Base-by-base conservation (phyloP, 2,797 vertebrate genomes). In the Phyllotis vaccarum region DNA sequence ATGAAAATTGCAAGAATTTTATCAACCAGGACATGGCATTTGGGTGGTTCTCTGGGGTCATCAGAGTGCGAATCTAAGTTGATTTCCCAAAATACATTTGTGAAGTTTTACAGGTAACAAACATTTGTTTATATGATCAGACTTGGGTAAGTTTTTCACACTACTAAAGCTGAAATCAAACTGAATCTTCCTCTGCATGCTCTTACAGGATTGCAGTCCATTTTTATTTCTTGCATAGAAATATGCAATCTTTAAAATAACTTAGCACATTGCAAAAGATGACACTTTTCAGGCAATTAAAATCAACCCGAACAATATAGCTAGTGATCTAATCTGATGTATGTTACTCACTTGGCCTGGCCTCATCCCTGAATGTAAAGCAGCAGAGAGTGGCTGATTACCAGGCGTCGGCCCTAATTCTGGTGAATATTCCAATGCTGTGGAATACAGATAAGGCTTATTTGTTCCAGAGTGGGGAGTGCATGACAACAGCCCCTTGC, bases 291-390 rank as follows among this genome's bases (percentile, higher is more conserved):
- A 64, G 91, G 96, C 95, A 94, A 96, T 96, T 97, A 93, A 97
- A 97, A 95, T 95, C 97, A 96, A 90, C 87, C 4, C 0, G 43
- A 86, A 81, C 94, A 93, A 43, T 88, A 60, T 68, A 90, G 74
- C 96, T 90, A 85, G 95, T 95, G 96, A 96, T 95, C 96, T 97
- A 75, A 96, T 95, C 89, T 76, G 82, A 94, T 64, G 95, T 85
- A 54, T 95, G 89, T 64, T 95, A 34, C 78, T 86, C 82, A 70
- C 66, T 96, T 74, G 21, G 85, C 88, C 79, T 89, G 95, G 64
- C 66, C 0, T 29, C 37, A 22, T 87, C 94, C 72, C 68, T 96
- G 93, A 75, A 91, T 94, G 40, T 76, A 95, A 92, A 95, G 83
- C 60, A 86, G 96, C 43, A 3, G 60, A 86, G 80, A 90, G 90